Evolutionary conservation across 2,797 vertebrate genomes (phyloP).

Genomic region (Poecilia wingei): DNA sequence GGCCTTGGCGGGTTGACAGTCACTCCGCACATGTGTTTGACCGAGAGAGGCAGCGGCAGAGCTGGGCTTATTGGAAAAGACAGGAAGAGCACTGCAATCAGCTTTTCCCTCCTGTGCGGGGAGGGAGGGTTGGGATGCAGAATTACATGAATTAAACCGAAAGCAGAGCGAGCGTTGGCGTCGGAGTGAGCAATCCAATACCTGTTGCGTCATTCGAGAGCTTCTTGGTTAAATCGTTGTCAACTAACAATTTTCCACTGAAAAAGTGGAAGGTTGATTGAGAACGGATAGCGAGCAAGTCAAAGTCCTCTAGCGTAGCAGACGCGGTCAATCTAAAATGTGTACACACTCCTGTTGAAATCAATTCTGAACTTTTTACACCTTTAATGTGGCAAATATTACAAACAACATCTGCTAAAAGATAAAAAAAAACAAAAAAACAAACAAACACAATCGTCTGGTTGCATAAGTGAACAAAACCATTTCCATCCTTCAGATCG

Average conservation of each 20-base stretch:
- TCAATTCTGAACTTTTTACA: not conserved
- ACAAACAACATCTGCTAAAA: not conserved
- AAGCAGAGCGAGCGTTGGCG: conserved; percentile 17
- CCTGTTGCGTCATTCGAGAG: conserved; percentile 26
- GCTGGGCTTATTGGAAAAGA: conserved; percentile 65
- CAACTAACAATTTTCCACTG: conserved; percentile 4
- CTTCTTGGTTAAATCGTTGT: conserved; percentile 11
- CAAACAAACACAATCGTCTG: not conserved
- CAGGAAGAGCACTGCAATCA: conserved; percentile 73
- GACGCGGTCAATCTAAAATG: not conserved
- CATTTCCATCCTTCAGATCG: not conserved
- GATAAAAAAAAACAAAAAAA: not conserved
- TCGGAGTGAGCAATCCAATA: conserved; percentile 29
- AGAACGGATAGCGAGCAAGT: conserved; percentile 2
- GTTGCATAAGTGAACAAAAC: not conserved
- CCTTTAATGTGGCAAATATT: not conserved
- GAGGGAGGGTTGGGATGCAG: conserved; percentile 54
- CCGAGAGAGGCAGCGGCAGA: conserved; percentile 64
- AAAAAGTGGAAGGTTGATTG: not conserved
- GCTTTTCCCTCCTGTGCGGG: conserved; percentile 60
- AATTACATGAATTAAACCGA: conserved; percentile 60
- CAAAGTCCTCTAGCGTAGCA: not conserved
- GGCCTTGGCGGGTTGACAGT: conserved; percentile 67
- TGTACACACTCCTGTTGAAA: not conserved
- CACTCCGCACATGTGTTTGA: conserved; percentile 66